Evolutionary conservation across 2,888 invertebrate genomes (phyloP).

Genomic region (Digitonthophagus gazella): DNA sequence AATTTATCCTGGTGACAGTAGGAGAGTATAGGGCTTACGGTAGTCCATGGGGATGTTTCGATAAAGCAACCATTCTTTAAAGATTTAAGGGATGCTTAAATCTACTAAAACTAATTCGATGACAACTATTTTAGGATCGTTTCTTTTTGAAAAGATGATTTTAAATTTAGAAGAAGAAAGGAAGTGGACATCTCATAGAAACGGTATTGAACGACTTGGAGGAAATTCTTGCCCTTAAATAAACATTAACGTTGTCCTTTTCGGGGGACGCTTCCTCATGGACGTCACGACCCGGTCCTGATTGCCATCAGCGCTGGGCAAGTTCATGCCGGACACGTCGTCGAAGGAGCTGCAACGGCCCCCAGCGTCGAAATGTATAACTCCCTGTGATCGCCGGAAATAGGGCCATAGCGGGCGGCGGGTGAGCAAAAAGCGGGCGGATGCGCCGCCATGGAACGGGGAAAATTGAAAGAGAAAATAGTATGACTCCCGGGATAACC

Average conservation of each 20-base stretch:
- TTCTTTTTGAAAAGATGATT: too few relatives aligned
- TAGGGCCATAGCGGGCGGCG: constrained; percentile 1
- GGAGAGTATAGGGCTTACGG: neutral
- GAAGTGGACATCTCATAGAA: too few relatives aligned
- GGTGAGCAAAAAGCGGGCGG: neutral
- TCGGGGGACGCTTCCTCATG: constrained; percentile 42
- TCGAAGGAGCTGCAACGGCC: constrained; percentile 35
- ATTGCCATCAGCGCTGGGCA: constrained; percentile 51
- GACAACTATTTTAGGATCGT: too few relatives aligned
- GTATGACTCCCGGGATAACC: constrained; percentile 13
- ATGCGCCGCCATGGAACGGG: constrained; percentile 1
- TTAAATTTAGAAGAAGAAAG: too few relatives aligned
- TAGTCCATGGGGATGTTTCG: neutral
- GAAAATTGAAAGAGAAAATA: constrained; percentile 17
- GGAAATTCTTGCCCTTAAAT: constrained; percentile 16
- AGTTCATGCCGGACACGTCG: constrained; percentile 38
- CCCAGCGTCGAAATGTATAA: constrained; percentile 11
- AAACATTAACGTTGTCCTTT: constrained; percentile 36
- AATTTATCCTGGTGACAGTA: neutral
- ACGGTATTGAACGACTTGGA: neutral
- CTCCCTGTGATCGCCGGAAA: constrained; percentile 1
- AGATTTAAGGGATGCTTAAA: too few relatives aligned
- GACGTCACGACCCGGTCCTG: constrained; percentile 47
- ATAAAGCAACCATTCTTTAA: neutral
- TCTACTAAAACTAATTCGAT: too few relatives aligned